phyloP scores from a whole-genome alignment of 2,113 vertebrate genomes.

The Eudyptes chrysolophus region DNA sequence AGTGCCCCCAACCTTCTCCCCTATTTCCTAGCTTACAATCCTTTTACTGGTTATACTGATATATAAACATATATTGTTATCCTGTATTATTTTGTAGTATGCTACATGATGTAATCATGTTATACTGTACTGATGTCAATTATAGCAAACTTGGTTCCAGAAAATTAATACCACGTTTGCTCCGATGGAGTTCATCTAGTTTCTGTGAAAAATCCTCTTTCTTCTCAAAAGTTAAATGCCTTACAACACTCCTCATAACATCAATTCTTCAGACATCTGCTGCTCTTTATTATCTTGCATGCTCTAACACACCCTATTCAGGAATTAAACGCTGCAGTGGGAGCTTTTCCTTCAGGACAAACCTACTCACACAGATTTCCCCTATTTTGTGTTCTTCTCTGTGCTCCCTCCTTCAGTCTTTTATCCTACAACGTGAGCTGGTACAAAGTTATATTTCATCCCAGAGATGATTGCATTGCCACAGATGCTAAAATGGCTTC shows the following conservation, averaged over 20 bases:
- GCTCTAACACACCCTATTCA: conserved; percentile 52
- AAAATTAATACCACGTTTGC: background rate
- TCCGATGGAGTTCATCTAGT: background rate
- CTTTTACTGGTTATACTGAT: background rate
- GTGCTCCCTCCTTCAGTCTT: background rate
- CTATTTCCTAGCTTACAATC: background rate
- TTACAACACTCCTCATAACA: background rate
- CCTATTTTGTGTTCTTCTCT: background rate
- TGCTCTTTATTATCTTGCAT: conserved; percentile 26
- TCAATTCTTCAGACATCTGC: conserved; percentile 38
- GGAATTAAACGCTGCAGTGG: conserved; percentile 2
- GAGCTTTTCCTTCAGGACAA: background rate
- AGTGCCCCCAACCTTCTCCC: background rate
- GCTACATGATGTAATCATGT: background rate
- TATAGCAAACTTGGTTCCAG: background rate
- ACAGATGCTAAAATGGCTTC: background rate
- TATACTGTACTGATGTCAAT: background rate
- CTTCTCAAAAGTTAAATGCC: background rate
- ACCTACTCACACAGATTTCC: background rate
- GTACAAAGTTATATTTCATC: background rate
- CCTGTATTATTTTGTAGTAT: background rate
- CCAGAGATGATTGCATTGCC: background rate
- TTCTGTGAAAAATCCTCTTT: background rate
- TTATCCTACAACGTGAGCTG: background rate
- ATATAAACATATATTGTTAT: background rate